These are phyloP conservation scores for Drosophila robusta DNA, from an alignment of 2,888 invertebrate species.

Conservation along the genomic window DNA sequence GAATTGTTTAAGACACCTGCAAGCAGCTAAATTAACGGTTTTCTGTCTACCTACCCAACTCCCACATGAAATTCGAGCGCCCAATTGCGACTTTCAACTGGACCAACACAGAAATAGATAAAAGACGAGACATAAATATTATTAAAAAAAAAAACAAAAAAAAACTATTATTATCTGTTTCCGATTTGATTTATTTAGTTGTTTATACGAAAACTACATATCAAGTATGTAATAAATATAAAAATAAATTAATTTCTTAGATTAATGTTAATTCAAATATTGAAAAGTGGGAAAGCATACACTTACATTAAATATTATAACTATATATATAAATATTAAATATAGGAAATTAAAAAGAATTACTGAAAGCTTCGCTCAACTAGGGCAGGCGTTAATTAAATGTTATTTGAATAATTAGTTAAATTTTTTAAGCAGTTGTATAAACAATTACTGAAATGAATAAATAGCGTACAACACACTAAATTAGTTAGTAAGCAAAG, in stretches of 20 bases:
- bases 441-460: constrained; percentile 34
- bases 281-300: constrained; percentile 74
- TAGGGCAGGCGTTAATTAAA: constrained; percentile 32
- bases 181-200: constrained; percentile 30
- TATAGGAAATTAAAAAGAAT: constrained; percentile 18
- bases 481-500: constrained; percentile 72
- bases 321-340: constrained; percentile 25
- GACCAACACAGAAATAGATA: constrained; percentile 59
- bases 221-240: constrained; percentile 65
- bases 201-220: constrained; percentile 66
- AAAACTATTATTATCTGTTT: constrained; percentile 5
- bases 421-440: constrained; percentile 39
- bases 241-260: constrained; percentile 52
- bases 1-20: constrained; percentile 14
- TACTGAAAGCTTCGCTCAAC: constrained; percentile 27
- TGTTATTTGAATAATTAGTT: constrained; percentile 43
- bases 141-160: background rate
- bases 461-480: constrained; percentile 77
- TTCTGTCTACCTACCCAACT: constrained; percentile 30
- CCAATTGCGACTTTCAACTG: constrained; percentile 55
- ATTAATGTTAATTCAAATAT: constrained; percentile 57
- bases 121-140: constrained; percentile 8
- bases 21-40: constrained; percentile 17
- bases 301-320: constrained; percentile 60
- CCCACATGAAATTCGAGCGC: constrained; percentile 21